Conservation (phyloP, 2,888 invertebrate species). For the Lycocerus yunnanus region DNA sequence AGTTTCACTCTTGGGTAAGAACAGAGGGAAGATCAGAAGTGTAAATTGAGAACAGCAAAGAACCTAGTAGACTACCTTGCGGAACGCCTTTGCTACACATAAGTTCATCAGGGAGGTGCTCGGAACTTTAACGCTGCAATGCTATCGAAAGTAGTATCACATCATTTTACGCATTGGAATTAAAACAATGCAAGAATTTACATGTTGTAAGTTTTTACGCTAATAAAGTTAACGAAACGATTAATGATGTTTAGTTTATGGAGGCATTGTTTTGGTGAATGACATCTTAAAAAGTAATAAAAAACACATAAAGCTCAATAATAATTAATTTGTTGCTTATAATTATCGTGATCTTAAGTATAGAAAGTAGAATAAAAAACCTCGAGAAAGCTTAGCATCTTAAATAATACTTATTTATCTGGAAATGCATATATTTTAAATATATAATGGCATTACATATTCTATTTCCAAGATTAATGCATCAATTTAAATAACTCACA, state of each 20-base stretch:
- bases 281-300: background rate
- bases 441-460: background rate
- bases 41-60: too few species aligned
- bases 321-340: background rate
- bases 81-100: too few species aligned
- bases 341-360: background rate
- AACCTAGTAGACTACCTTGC: too few species aligned
- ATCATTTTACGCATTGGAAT: background rate
- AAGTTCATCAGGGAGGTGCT: too few species aligned
- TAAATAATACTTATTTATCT: background rate
- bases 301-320: background rate
- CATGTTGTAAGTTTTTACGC: background rate
- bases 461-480: background rate
- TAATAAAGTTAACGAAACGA: background rate
- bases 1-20: too few species aligned
- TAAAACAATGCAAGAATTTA: background rate
- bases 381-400: background rate
- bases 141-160: background rate
- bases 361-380: background rate
- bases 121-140: too few species aligned
- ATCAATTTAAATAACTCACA: background rate
- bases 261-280: background rate
- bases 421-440: background rate
- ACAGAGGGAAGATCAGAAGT: too few species aligned
- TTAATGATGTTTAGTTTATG: background rate